Evolutionary conservation across 2,888 invertebrate genomes (phyloP).

Genomic region (Conchocele bisecta): DNA sequence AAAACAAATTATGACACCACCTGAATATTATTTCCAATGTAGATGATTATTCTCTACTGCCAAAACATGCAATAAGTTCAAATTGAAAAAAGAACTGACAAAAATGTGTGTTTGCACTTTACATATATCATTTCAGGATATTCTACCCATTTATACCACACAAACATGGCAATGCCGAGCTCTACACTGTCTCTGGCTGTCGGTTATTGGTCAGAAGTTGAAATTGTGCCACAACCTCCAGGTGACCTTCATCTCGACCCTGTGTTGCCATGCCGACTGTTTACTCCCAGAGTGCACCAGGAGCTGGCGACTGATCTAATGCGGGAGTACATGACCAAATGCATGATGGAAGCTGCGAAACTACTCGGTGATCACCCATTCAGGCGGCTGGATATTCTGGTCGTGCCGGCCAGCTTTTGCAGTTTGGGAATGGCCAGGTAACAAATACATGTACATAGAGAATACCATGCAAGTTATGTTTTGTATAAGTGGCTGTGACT

Average conservation of each 20-base stretch:
- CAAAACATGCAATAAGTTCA: too few species aligned
- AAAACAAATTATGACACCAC: too few species aligned
- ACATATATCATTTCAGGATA: conserved; percentile 50
- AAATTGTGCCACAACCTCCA: too few species aligned
- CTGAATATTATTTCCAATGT: too few species aligned
- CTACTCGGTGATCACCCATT: conserved; percentile 82
- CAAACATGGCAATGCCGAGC: conserved; percentile 79
- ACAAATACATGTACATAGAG: too few species aligned
- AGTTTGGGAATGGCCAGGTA: conserved; percentile 79
- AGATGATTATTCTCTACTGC: too few species aligned
- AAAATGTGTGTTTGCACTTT: too few species aligned
- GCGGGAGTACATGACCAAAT: conserved; percentile 67
- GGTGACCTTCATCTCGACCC: too few species aligned
- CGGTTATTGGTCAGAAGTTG: conserved; percentile 75
- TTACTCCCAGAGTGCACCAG: conserved; percentile 56
- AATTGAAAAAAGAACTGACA: too few species aligned
- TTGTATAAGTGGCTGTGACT: too few species aligned
- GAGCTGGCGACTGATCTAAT: conserved; percentile 52
- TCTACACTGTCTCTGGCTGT: conserved; percentile 82
- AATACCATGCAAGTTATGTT: too few species aligned
- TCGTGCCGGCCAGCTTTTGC: conserved; percentile 79
- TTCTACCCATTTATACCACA: conserved; percentile 70
- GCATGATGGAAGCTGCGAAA: conserved; percentile 67
- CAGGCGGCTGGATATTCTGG: conserved; percentile 79
- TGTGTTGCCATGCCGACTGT: conserved; percentile 65